Base-by-base conservation (phyloP, 2,888 invertebrate genomes). In the Agriopis leucophaearia region DNA sequence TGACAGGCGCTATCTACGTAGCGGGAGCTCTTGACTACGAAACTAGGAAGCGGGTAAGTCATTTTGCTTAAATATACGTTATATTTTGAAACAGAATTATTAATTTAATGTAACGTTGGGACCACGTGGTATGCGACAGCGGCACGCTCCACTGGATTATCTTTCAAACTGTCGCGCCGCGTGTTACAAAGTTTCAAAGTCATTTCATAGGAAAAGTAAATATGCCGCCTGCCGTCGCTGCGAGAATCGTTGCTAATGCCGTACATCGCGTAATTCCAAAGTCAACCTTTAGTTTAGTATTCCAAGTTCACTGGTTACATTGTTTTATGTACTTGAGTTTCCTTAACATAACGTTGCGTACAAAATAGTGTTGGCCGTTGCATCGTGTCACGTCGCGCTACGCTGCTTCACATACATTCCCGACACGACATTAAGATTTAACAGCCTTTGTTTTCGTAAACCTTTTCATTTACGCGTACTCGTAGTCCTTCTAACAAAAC, bases 1-100 rank as follows among this genome's bases (percentile, higher is more conserved):
- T 98, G 97, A 99, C 99, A 78, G 99, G 99, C 81, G 99, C 99
- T 89, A 99, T 99, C 93, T 99, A 98, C 94, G 99, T 99, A 80
- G 99, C 99, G 69, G 99, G 99, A 78, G 98, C 98, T 70, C 95
- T 99, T 88, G 99, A 99, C 95, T 99, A 99, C 91, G 99, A 99
- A 92, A 98, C 98, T 63, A 96, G 98, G 86, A 98, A 98, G 94
- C 96, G 98, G 96, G 98, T 99, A 95, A 97, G 97, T 38, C 27
- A 50, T 16, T 16, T 15, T 36, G 27, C 6, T 54, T 54, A 4
- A 54, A 27, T n/a, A 15, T n/a, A 16, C 3, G 9, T 15, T 9
- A 38, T 52, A 36, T 36, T 36, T 15, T 36, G 4, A n/a, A 51
- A 50, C 12, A 1, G n/a, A 35, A 7, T 51, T 10, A 2, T 4